Base-by-base conservation (phyloP, 2,113 vertebrate species). In the Ancistrus triradiatus region DNA sequence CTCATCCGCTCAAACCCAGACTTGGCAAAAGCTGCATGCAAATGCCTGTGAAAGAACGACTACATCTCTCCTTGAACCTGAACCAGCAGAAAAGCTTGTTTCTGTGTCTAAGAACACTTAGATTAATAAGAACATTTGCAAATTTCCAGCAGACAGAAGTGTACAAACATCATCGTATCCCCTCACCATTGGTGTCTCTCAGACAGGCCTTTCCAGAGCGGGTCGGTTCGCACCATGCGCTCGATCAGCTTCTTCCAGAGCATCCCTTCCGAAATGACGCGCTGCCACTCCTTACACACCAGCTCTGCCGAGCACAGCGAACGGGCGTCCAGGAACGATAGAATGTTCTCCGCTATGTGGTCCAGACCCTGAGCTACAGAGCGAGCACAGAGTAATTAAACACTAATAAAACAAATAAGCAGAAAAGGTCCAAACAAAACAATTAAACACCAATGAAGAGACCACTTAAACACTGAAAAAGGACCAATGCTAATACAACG, bases 281-380 rank as follows among this genome's bases (percentile, higher is more conserved):
- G 89, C 79, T 98, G 95, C 95, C 95, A 98, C 64, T 98, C 95
- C 78, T 98, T 98, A 74, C 95, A 98, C 22, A 98, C 95, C 85
- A 98, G 86, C 83, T 98, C 95, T 51, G 94, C 95, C 13, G 95
- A 92, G 77, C 95, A 98, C 65, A 98, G 89, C 0, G 95, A 98
- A 76, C 92, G 91, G 48, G 95, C 95, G 68, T 98, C 95, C 79
- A 98, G 86, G 59, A 98, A 98, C 51, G 95, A 98, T 68, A 98
- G 90, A 83, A 98, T 98, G 87, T 98, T 98, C 85, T 98, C 95
- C 59, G 95, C 95, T 94, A 98, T 98, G 88, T 98, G 95, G 86
- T 98, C 95, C 88, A 98, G 88, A 79, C 95, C 95, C 91, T 97
- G 95, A 84, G 96, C 95, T 98, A 68, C 48, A 27, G 25, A 21